These are phyloP conservation scores for Phycodurus eques DNA, from an alignment of 2,113 vertebrate species.

Conservation along the genomic window DNA sequence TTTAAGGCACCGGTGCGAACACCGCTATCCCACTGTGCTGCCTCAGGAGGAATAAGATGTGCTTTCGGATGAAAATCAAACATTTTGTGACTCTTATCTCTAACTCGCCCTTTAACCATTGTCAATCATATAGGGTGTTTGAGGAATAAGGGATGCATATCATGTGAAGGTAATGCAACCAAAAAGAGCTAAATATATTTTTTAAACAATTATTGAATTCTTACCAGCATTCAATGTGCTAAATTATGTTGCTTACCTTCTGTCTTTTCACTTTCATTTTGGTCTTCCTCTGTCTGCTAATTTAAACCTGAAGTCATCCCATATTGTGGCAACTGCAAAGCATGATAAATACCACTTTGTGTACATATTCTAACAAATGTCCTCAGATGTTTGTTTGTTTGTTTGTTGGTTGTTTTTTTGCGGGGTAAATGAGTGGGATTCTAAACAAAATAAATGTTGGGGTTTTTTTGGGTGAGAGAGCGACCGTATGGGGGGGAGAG, in stretches of 20 bases:
- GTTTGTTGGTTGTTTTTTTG: conserved; percentile 54
- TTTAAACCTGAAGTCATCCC: conserved; percentile 49
- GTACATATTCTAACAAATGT: conserved; percentile 69
- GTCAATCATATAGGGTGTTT: conserved; percentile 3
- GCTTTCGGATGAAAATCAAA: too few relatives aligned
- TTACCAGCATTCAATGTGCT: neutral
- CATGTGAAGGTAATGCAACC: conserved; percentile 15
- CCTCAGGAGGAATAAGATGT: too few relatives aligned
- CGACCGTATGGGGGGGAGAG: conserved; percentile 21
- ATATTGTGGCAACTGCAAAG: conserved; percentile 37
- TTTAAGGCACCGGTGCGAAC: too few relatives aligned
- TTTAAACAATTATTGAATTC: conserved; percentile 9
- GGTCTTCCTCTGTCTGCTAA: conserved; percentile 42
- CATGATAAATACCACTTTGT: conserved; percentile 61
- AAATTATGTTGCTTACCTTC: conserved; percentile 7
- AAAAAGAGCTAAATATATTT: neutral
- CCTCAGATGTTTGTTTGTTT: conserved; percentile 50
- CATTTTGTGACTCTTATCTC: neutral
- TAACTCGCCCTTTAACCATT: conserved; percentile 16
- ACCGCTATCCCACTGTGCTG: too few relatives aligned
- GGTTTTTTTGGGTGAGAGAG: conserved; percentile 29
- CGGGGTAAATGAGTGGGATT: conserved; percentile 14
- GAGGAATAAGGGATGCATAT: conserved; percentile 11
- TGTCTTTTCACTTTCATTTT: conserved; percentile 16
- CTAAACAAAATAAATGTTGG: conserved; percentile 21